Evolutionary conservation across 2,113 vertebrate genomes (phyloP), one percentile per base, ranked within the genome.

Genomic region (Hippoglossus stenolepis): DNA sequence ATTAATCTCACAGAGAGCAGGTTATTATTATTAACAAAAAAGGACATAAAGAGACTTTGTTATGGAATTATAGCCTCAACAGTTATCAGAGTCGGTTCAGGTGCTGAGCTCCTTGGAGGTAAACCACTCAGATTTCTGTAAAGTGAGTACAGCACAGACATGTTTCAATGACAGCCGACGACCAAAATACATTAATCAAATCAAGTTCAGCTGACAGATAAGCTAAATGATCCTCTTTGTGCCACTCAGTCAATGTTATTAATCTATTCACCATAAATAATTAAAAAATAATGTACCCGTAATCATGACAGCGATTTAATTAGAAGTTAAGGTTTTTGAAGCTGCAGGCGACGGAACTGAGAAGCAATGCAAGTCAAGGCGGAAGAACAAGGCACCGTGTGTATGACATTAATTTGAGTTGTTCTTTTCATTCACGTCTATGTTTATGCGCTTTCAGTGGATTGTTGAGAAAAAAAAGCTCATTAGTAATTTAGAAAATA

Each of bases 141-240:
- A 49, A 49, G 60, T 4, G 2, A 76, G 61, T 56, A 49, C 35
- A 67, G 49, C 58, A 47, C 8, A n/a, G 65, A 70, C 70, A 60
- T 78, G 60, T 80, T 79, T 84, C 79, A 90, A 79, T 82, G 79
- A 88, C 77, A 86, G 74, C 53, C 49, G 43, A 72, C 1, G 20
- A 75, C 65, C 83, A 81, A 79, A 87, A 89, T 69, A 79, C 77
- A 90, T 92, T 82, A 84, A 91, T 91, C 88, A 91, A 90, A 90
- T 90, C 78, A 86, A 80, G 54, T 82, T 77, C 23, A 65, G 56
- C 66, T 85, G 89, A 89, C 87, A 90, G 75, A 84, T 67, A 77
- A 70, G 67, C 62, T 81, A 88, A 90, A 89, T 89, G 69, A 89
- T 90, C 85, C 67, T 85, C 77, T 79, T 76, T 87, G 65, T 69